These are phyloP conservation scores for Lingula anatina DNA, from an alignment of 2,888 invertebrate species.

Conservation along the genomic window DNA sequence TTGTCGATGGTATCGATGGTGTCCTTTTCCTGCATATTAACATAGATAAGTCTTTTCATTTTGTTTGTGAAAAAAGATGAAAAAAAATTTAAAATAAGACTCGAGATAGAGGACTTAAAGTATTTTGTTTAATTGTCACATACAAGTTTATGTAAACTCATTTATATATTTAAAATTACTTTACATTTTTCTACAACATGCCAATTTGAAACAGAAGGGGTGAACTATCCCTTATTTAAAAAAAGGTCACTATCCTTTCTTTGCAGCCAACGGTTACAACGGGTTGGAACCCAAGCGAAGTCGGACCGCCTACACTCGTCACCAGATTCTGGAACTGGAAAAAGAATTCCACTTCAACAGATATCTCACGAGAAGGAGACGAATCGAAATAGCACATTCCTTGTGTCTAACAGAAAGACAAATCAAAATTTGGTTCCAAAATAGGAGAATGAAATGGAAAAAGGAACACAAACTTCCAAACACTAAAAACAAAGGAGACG, in stretches of 20 bases:
- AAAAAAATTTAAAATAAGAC: no score
- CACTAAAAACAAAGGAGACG: slow-evolving; percentile 45
- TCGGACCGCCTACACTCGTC: slow-evolving; percentile 91
- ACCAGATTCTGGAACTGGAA: slow-evolving; percentile 94
- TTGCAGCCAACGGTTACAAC: slow-evolving; percentile 48
- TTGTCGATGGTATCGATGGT: no score
- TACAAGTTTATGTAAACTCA: no score
- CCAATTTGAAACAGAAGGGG: no score
- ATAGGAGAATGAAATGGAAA: slow-evolving; percentile 98
- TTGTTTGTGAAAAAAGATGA: no score
- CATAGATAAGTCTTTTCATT: no score
- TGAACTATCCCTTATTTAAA: no score
- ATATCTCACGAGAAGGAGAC: slow-evolving; percentile 92
- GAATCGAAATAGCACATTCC: slow-evolving; percentile 96
- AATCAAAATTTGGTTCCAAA: slow-evolving; percentile 71
- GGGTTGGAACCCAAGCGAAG: slow-evolving; percentile 95
- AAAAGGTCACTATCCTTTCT: not conserved
- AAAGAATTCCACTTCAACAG: slow-evolving; percentile 77
- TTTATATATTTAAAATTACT: no score
- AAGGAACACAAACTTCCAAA: slow-evolving; percentile 80
- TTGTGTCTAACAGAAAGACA: slow-evolving; percentile 94
- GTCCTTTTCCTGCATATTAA: no score
- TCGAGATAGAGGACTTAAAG: no score
- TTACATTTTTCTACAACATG: no score
- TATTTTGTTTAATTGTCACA: no score